Conservation (phyloP, 2,888 invertebrate species). For the Metacarcinus magister region DNA sequence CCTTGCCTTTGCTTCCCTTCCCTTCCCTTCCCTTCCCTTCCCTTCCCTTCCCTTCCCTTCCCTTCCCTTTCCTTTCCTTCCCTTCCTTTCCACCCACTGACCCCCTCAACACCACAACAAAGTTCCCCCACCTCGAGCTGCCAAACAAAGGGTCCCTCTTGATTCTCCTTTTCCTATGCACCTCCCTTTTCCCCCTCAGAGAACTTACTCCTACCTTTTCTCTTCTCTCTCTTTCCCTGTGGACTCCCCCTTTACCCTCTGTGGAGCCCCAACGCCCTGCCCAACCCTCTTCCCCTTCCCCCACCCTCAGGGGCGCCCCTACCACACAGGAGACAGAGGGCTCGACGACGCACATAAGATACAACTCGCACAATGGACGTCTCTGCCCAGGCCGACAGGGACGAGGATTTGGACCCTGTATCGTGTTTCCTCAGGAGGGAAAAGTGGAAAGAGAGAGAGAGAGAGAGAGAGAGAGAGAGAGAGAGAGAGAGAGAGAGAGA, state of each 20-base stretch:
- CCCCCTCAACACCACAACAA: not conserved
- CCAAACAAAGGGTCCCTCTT: not conserved
- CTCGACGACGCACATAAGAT: not conserved
- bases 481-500: slow-evolving; percentile 48
- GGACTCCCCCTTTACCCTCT: not conserved
- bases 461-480: slow-evolving; percentile 48
- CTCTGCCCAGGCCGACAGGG: not conserved
- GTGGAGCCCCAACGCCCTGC: not conserved
- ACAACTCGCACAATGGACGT: not conserved
- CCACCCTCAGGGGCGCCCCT: not conserved
- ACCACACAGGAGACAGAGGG: not conserved
- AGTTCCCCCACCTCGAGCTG: not conserved
- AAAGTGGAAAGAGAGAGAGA: not conserved
- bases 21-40: too few relatives aligned
- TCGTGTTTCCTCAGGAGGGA: not conserved
- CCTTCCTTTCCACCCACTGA: slow-evolving; percentile 12
- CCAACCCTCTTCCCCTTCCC: not conserved
- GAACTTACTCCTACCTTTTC: not conserved
- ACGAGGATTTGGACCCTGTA: slow-evolving; percentile 21
- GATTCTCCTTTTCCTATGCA: slow-evolving; percentile 8
- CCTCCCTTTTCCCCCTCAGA: slow-evolving; percentile 9
- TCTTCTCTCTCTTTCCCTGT: not conserved
- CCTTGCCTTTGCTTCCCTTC: too few relatives aligned
- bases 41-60: too few relatives aligned
- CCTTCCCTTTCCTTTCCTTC: not conserved